phyloP scores from a whole-genome alignment of 2,797 vertebrate species.

The Eurystomus glaucurus region DNA sequence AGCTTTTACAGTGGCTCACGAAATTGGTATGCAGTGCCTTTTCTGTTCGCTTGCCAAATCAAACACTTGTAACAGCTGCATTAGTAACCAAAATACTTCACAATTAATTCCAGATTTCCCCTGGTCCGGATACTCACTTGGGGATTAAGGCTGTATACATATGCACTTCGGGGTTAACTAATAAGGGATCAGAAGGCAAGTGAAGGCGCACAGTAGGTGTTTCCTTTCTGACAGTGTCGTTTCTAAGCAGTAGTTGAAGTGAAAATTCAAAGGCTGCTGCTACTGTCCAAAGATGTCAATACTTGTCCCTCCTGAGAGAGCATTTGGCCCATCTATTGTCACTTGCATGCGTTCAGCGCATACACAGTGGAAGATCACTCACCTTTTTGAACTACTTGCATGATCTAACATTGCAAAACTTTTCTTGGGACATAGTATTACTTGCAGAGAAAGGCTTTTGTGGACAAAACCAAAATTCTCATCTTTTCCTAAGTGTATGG shows the following conservation, averaged over 20 bases:
- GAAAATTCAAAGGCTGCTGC: conserved; percentile 67
- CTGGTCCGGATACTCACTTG: conserved; percentile 70
- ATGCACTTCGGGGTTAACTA: conserved; percentile 80
- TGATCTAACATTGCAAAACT: not conserved
- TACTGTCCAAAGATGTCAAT: conserved; percentile 61
- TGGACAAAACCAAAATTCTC: not conserved
- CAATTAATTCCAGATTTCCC: conserved; percentile 88
- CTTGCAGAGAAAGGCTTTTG: not conserved
- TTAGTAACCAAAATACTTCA: conserved; percentile 82
- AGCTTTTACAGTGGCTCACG: conserved; percentile 97
- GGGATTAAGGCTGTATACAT: conserved; percentile 81
- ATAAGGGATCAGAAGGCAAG: conserved; percentile 76
- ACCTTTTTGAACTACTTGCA: not conserved
- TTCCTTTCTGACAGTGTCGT: conserved; percentile 75
- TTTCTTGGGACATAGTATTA: not conserved
- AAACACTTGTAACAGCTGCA: conserved; percentile 88
- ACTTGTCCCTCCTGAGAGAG: not conserved
- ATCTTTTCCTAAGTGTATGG: not conserved
- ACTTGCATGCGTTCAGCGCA: not conserved
- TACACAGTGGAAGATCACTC: not conserved
- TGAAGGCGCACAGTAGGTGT: conserved; percentile 68
- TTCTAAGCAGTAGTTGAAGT: conserved; percentile 64
- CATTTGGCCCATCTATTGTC: not conserved
- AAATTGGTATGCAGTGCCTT: conserved; percentile 92
- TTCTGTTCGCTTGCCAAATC: conserved; percentile 86